Conservation (phyloP, 2,888 invertebrate genomes). For the Agapostemon virescens region DNA sequence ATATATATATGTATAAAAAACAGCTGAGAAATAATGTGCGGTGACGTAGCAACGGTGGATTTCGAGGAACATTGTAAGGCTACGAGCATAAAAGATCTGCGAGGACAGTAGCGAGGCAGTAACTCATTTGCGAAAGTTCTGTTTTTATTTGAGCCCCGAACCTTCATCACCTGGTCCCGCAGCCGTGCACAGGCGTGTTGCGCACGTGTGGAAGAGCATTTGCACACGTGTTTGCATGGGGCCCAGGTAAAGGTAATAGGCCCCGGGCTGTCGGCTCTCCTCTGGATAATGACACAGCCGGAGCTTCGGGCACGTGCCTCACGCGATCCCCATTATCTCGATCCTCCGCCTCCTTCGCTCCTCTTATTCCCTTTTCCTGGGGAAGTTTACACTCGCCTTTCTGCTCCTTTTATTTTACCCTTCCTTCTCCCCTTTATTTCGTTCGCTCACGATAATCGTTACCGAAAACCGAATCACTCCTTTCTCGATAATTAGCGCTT, state of each 20-base stretch:
- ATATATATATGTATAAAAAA: background rate
- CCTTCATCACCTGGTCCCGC: conserved; percentile 33
- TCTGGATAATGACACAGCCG: conserved; percentile 75
- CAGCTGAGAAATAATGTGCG: background rate
- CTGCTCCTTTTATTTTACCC: background rate
- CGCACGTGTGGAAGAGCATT: conserved; percentile 51
- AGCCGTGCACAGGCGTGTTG: conserved; percentile 33
- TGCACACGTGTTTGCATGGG: conserved; percentile 58
- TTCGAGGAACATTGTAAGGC: background rate
- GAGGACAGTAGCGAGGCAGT: conserved; percentile 25
- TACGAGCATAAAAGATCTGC: conserved; percentile 1
- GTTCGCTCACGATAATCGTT: conserved; percentile 17
- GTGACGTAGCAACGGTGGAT: background rate
- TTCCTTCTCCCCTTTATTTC: background rate
- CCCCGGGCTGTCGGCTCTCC: conserved; percentile 71
- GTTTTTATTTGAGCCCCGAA: conserved; percentile 29
- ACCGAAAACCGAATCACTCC: conserved; percentile 2
- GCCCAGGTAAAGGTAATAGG: conserved; percentile 67
- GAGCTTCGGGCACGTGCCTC: conserved; percentile 78
- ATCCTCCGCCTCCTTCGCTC: conserved; percentile 46
- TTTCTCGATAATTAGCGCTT: background rate
- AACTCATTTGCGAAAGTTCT: conserved; percentile 49
- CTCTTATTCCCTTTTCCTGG: conserved; percentile 20
- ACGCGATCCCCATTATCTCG: conserved; percentile 78
- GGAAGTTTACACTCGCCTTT: background rate